These are phyloP conservation scores for Meteorus cinctellus DNA, from an alignment of 2,888 invertebrate genomes.

Conservation along the genomic window DNA sequence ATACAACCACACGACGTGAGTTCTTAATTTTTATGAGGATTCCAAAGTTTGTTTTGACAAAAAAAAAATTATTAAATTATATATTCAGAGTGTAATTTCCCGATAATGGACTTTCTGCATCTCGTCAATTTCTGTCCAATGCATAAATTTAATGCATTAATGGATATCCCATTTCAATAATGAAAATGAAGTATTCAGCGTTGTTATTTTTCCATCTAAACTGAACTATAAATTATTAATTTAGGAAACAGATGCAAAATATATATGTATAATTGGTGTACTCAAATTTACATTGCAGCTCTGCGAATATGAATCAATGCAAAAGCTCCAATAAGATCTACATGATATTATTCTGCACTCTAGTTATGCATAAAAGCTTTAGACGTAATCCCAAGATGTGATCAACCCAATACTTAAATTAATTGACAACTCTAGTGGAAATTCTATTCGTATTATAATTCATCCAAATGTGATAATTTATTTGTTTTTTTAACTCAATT, in stretches of 20 bases:
- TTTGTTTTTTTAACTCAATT: no score
- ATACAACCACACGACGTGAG: not conserved
- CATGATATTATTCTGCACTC: no score
- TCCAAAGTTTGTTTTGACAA: not conserved
- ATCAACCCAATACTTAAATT: not conserved
- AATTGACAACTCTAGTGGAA: no score
- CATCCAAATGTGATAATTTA: no score
- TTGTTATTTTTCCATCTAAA: not conserved
- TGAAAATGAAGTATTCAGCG: not conserved
- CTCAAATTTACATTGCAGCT: no score
- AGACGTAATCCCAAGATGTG: not conserved
- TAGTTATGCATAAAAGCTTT: not conserved
- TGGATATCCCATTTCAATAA: conserved; percentile 1
- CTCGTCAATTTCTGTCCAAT: not conserved
- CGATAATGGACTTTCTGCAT: not conserved
- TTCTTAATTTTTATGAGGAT: conserved; percentile 21
- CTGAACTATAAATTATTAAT: no score
- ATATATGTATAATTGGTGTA: no score
- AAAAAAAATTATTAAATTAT: not conserved
- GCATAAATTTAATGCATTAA: conserved; percentile 14
- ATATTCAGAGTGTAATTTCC: not conserved
- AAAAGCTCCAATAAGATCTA: conserved; percentile 1
- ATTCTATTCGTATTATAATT: no score
- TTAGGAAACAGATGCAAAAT: no score
- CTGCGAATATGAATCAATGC: no score